Evolutionary conservation across 2,113 vertebrate genomes (phyloP), one percentile per base, ranked within the genome.

Genomic region (Pardalotus punctatus): DNA sequence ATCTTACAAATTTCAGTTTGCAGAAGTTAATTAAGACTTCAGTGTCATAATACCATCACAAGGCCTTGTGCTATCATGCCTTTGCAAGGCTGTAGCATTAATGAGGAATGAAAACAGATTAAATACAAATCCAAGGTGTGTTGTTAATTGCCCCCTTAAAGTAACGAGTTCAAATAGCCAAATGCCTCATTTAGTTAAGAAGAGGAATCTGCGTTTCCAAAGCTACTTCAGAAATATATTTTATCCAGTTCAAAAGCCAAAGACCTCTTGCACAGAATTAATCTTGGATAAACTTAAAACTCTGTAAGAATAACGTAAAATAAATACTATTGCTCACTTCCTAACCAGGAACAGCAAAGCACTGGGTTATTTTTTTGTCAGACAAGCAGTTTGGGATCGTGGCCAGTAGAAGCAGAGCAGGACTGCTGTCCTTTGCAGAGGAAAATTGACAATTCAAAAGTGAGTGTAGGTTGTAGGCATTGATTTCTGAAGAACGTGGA

Each of bases 71-170:
- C 61, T 79, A 11, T 60, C 31, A 7, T 53, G 73, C 24, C 61
- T 91, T 81, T 95, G 81, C 51, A 93, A 96, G 60, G 56, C 71
- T 89, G 36, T 27, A 45, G 45, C 45, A 54, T 82, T 86, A 96
- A 86, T 66, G 71, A 92, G 35, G 21, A 86, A 65, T 61, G 58
- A 86, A 88, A 94, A 54, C 70, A 93, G 85, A 83, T 95, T 69
- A 91, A 57, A 54, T 72, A 9, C 81, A 92, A 72, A 93, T 85
- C 53, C 58, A 57, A 81, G 71, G 45, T 88, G 14, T 66, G 5
- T 36, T 35, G 18, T 48, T 70, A 77, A 54, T 74, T 91, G 24
- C 33, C 43, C 40, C 33, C 33, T 89, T 43, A 58, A 77, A 89
- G 31, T 51, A 71, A 56, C 0, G 1, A 83, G 58, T 58, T 80